phyloP scores from a whole-genome alignment of 1,140 invertebrate species.

The Belonocnema kinseyi region DNA sequence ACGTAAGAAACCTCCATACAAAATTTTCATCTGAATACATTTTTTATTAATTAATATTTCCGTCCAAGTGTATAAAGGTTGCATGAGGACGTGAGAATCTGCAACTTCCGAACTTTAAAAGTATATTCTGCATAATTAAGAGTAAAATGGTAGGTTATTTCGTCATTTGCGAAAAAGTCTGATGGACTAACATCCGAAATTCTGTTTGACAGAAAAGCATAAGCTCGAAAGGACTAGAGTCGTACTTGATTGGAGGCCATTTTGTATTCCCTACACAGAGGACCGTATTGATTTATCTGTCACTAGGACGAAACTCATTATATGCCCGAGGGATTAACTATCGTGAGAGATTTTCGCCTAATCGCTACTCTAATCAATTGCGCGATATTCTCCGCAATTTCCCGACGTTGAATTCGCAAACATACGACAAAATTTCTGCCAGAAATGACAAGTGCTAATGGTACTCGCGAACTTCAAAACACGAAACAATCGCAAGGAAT shows the following conservation, averaged over 20 bases:
- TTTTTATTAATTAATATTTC: no score
- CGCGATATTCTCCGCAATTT: background rate
- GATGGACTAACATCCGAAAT: background rate
- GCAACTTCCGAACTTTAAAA: no score
- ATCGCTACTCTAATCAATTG: background rate
- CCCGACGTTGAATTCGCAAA: background rate
- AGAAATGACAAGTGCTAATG: constrained; percentile 58
- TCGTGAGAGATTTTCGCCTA: background rate
- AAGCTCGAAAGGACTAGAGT: constrained; percentile 32
- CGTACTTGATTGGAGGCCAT: constrained; percentile 67
- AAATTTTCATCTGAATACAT: no score
- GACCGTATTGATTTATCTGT: constrained; percentile 75
- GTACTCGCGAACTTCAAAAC: constrained; percentile 61
- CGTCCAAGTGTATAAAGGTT: no score
- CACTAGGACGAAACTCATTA: constrained; percentile 53
- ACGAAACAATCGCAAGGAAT: constrained; percentile 57
- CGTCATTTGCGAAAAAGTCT: background rate
- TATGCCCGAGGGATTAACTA: background rate
- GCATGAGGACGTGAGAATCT: no score
- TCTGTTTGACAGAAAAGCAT: background rate
- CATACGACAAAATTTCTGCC: constrained; percentile 35
- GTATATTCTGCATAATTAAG: no score
- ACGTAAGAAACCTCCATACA: no score
- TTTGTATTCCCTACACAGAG: constrained; percentile 72
- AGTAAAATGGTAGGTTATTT: no score